Percentiles rank a stretch among this genome's conserved stretches.
Evolutionary conservation across 2,113 vertebrate genomes (phyloP).

Genomic region (Opisthocomus hoazin): DNA sequence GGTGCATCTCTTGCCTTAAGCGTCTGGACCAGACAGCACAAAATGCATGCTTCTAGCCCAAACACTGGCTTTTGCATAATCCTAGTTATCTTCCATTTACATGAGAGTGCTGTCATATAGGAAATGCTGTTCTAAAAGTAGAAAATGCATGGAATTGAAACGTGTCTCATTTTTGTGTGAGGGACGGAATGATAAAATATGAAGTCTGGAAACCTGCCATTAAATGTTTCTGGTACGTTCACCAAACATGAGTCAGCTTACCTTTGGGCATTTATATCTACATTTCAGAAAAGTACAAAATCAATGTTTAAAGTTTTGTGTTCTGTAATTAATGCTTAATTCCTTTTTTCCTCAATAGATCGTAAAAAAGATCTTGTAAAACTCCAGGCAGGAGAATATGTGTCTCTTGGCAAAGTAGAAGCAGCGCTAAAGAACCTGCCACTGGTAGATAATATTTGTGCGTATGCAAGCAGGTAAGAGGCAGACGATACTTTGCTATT

Average conservation of each 20-base stretch:
- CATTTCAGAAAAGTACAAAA: background rate
- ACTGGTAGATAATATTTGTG: slow-evolving; percentile 94
- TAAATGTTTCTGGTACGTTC: background rate
- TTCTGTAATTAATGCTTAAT: background rate
- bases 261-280: background rate
- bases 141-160: background rate
- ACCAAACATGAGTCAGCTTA: background rate
- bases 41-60: background rate
- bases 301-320: background rate
- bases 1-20: background rate
- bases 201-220: background rate
- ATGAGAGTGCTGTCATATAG: background rate
- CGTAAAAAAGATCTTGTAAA: slow-evolving; percentile 98
- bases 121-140: background rate
- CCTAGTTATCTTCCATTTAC: background rate
- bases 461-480: slow-evolving; percentile 91
- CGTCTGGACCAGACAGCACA: background rate
- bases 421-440: slow-evolving; percentile 90
- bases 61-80: background rate
- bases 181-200: background rate
- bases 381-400: slow-evolving; percentile 93
- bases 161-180: background rate
- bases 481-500: background rate
- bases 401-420: slow-evolving; percentile 95
- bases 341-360: slow-evolving; percentile 68